phyloP scores from a whole-genome alignment of 1,140 invertebrate species.

The Trachymyrmex septentrionalis region DNA sequence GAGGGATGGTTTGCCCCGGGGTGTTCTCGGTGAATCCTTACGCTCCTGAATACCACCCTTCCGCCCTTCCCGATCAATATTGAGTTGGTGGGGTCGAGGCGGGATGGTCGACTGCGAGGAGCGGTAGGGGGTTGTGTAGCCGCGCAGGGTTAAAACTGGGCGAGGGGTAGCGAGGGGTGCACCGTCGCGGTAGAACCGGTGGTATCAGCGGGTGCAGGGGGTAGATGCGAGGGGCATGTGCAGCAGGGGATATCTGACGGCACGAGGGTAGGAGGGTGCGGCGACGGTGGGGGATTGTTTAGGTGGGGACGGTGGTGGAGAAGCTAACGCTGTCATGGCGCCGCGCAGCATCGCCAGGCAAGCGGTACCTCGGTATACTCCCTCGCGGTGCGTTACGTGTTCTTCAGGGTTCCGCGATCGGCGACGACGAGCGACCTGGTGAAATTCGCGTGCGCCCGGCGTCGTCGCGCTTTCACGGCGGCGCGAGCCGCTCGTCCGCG shows the following conservation, averaged over 20 bases:
- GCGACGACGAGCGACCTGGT: constrained; percentile 43
- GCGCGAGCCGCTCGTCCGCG: constrained; percentile 23
- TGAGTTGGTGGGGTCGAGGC: constrained; percentile 84
- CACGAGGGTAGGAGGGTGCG: constrained; percentile 61
- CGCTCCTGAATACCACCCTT: constrained; percentile 85
- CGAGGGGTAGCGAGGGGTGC: constrained; percentile 44
- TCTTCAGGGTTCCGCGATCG: constrained; percentile 46
- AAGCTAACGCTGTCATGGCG: constrained; percentile 84
- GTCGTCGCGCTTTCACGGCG: background rate
- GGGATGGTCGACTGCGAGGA: constrained; percentile 50
- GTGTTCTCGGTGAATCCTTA: constrained; percentile 70
- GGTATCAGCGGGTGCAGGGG: constrained; percentile 67
- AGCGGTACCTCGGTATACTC: constrained; percentile 70
- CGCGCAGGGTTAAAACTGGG: constrained; percentile 46
- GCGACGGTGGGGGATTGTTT: constrained; percentile 63
- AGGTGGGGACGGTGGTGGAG: constrained; percentile 75
- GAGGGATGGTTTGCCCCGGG: constrained; percentile 61
- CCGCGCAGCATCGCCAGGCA: constrained; percentile 81
- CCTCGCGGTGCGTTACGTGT: constrained; percentile 65
- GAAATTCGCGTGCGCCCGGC: constrained; percentile 30
- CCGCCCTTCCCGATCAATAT: constrained; percentile 84
- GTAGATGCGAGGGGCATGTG: constrained; percentile 42
- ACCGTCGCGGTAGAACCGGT: constrained; percentile 65
- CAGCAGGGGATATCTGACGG: constrained; percentile 48
- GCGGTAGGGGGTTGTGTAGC: constrained; percentile 45